phyloP scores from a whole-genome alignment of 2,888 invertebrate genomes.

The Tryphoninae sp. region DNA sequence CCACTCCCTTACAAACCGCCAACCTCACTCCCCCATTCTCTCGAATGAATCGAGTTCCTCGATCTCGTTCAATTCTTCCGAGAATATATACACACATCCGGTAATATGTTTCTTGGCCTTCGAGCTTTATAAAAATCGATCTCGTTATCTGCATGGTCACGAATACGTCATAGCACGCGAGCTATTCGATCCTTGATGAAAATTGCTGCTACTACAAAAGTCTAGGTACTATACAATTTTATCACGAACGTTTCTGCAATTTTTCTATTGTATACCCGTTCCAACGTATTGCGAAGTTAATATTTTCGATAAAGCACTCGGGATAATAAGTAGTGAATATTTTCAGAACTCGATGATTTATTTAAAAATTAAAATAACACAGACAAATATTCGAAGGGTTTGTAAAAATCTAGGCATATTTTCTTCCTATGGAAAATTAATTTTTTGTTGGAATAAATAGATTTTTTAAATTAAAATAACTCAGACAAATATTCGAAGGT shows the following conservation, averaged over 20 bases:
- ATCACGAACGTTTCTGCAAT: neutral
- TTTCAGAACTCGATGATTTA: too few relatives aligned
- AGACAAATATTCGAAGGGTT: too few relatives aligned
- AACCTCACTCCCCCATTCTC: neutral
- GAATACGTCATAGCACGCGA: slow-evolving; percentile 61
- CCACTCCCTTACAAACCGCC: too few relatives aligned
- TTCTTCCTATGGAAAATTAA: too few relatives aligned
- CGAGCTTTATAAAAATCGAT: slow-evolving; percentile 54
- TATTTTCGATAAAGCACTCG: neutral
- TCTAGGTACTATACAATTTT: slow-evolving; percentile 7
- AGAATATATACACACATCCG: slow-evolving; percentile 28
- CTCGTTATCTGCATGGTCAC: slow-evolving; percentile 59
- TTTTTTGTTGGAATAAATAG: neutral
- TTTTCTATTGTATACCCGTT: neutral
- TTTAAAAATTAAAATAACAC: too few relatives aligned
- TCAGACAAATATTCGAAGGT: too few relatives aligned
- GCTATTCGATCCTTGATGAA: slow-evolving; percentile 46
- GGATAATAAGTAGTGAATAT: too few relatives aligned
- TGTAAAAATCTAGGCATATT: too few relatives aligned
- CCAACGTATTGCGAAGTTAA: neutral
- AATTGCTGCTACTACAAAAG: slow-evolving; percentile 24
- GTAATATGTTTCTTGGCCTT: slow-evolving; percentile 45
- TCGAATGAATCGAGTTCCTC: slow-evolving; percentile 34
- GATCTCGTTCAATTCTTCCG: slow-evolving; percentile 57
- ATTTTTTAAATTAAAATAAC: neutral